Evolutionary conservation across 1,140 invertebrate species (phyloP), one percentile per base, ranked within the genome.

Genomic region (Gonioctena quinquepunctata): DNA sequence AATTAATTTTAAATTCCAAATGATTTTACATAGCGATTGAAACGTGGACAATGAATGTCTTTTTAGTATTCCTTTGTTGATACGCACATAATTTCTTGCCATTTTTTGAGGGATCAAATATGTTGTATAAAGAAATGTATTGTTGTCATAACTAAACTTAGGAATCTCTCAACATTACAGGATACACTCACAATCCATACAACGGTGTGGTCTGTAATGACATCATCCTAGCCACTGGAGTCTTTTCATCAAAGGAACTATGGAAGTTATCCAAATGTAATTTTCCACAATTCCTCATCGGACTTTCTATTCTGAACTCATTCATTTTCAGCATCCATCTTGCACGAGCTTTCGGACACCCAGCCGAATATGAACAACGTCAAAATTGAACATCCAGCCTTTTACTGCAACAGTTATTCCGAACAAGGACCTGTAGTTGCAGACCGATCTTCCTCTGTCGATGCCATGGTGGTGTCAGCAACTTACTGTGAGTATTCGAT

Each of bases 191-290:
- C 89, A 97, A 97, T 90, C 94, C 94, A 77, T 96, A 97, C 89
- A 97, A 97, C 86, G 96, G 95, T 83, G 96, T 98, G 81, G 93
- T 97, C 84, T 96, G 95, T 90, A 97, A 97, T 89, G 96, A 98
- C 88, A 98, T 96, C 83, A 97, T 99, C 86, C 90, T 97, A 88
- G 96, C 96, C 78, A 98, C 96, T 77, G 97, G 96, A 83, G 96
- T 98, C 82, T 99, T 98, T 90, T 97, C 96, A 81, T 98, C 97
- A 73, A 94, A 96, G 88, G 96, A 99, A 89, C 90, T 99, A 81
- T 97, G 95, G 94, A 94, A 94, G 85, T 89, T 97, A 83, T 96
- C 95, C 80, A 96, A 96, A 95, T 94, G 95, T 96, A 91, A 87
- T 64, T 78, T 69, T 64, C 69, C 65, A 65, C 59, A 63, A 54